These are phyloP conservation scores for Orthonyx spaldingii DNA, from an alignment of 2,113 vertebrate genomes.

Conservation along the genomic window DNA sequence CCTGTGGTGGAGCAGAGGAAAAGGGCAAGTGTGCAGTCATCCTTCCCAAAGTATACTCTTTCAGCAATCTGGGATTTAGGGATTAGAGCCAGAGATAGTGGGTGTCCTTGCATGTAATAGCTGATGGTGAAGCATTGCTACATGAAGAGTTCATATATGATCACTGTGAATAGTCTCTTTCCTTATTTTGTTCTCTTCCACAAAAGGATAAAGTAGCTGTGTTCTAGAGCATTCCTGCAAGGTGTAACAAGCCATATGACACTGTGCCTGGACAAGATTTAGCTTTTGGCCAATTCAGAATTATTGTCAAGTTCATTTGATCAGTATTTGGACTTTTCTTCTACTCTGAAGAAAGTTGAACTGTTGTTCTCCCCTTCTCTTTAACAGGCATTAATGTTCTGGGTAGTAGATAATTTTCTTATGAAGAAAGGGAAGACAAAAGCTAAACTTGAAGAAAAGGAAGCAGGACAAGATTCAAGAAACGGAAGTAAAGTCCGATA, in stretches of 20 bases:
- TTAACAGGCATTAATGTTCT: slow-evolving; percentile 92
- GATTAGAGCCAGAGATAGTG: not conserved
- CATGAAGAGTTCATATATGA: not conserved
- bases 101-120: not conserved
- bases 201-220: not conserved
- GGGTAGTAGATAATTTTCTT: slow-evolving; percentile 98
- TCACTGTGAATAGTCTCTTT: not conserved
- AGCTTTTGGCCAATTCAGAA: not conserved
- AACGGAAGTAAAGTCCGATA: slow-evolving; percentile 93
- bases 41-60: not conserved
- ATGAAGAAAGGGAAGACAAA: slow-evolving; percentile 99
- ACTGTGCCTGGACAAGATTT: not conserved
- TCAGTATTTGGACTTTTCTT: not conserved
- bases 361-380: not conserved
- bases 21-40: not conserved
- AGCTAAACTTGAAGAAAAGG: slow-evolving; percentile 94
- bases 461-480: slow-evolving; percentile 82
- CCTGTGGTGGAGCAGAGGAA: not conserved
- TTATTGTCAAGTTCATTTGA: not conserved
- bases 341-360: not conserved
- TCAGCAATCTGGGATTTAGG: not conserved
- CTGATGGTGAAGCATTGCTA: not conserved
- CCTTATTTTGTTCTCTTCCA: not conserved
- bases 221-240: not conserved
- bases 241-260: not conserved